Base-by-base conservation (phyloP, 2,797 vertebrate species). In the Trachurus trachurus region DNA sequence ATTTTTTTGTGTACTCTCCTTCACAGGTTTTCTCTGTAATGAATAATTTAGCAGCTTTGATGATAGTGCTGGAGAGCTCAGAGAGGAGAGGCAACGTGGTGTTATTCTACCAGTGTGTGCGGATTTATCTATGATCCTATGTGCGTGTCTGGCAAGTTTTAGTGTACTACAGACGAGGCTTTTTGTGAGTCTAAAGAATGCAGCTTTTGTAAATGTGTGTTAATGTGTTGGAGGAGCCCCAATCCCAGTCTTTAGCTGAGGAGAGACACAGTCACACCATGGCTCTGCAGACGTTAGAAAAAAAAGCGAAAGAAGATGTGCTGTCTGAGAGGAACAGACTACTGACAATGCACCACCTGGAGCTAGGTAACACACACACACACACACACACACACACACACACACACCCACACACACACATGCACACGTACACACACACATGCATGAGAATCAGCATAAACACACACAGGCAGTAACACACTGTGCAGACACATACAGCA, bases 281-380 rank as follows among this genome's bases (percentile, higher is more conserved):
- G 84, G 95, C 96, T 82, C 93, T 97, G 75, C 95, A 96, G 89
- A 90, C 94, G 13, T 59, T 96, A 80, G 96, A 97, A 93, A 95
- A 96, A 80, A 96, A 95, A 81, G 95, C 96, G 9, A 96, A 93
- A 77, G 96, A 96, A 81, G 96, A 96, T 79, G 88, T 96, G 58
- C 95, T 96, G 77, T 95, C 95, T 40, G 96, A 98, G 87, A 94
- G 94, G 21, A 95, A 96, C 87, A 91, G 94, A 84, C 93, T 95
- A 49, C 96, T 97, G 92, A 96, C 95, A 19, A 95, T 96, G 88
- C 96, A 98, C 90, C 91, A 94, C 52, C 86, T 96, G 76, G 93
- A 97, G 92, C 94, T 95, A 29, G 95, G 95, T 96, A 95, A 78
- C 61, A 58, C 62, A 57, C 78, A 37, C 26, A 37, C 26, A 47